Percentiles rank a stretch among this genome's conserved stretches.
Conservation (phyloP, 2,797 vertebrate species). For the Oophaga sylvatica region DNA sequence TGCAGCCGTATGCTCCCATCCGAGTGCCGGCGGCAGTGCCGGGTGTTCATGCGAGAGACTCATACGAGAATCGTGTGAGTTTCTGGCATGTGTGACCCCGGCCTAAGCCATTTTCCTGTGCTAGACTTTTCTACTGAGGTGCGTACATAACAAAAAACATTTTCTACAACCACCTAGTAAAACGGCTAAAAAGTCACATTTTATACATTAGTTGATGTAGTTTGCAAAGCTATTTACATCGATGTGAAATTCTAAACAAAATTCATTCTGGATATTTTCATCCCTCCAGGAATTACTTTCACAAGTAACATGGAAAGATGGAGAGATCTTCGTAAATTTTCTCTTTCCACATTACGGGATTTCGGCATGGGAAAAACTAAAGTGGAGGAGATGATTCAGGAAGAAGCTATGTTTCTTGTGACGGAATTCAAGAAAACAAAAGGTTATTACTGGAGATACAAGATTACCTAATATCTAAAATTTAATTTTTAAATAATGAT, state of each 20-base stretch:
- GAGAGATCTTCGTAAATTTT: slow-evolving; percentile 41
- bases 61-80: no score
- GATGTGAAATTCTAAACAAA: background rate
- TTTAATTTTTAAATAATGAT: no score
- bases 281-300: slow-evolving; percentile 20
- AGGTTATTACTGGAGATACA: background rate
- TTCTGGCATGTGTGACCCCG: no score
- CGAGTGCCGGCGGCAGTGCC: no score
- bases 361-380: slow-evolving; percentile 35
- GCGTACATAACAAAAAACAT: no score
- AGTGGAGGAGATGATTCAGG: slow-evolving; percentile 6
- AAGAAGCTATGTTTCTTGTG: slow-evolving; percentile 27
- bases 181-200: no score
- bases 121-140: no score
- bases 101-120: no score
- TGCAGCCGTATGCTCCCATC: no score
- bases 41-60: no score
- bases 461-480: background rate
- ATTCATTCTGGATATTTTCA: background rate
- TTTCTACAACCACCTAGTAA: background rate
- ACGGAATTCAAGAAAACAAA: slow-evolving; percentile 33
- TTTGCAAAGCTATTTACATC: background rate
- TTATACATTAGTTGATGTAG: no score
- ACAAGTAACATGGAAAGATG: slow-evolving; percentile 32
- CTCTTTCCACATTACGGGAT: slow-evolving; percentile 21